These are phyloP conservation scores for Eptesicus fuscus DNA, from an alignment of 2,113 vertebrate species.

Conservation along the genomic window DNA sequence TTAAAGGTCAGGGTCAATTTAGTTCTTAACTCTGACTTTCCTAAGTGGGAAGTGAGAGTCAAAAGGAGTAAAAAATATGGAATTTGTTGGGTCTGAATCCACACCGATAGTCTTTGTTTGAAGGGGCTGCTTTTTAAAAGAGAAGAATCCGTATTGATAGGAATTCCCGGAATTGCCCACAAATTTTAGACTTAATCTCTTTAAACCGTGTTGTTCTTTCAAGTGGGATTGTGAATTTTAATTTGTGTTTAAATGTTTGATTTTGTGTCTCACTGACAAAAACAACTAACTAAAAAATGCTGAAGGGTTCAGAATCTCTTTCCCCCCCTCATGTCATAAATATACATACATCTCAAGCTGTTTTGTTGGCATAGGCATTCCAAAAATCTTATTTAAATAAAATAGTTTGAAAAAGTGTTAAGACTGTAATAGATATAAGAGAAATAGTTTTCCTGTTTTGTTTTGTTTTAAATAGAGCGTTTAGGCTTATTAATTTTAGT, in stretches of 20 bases:
- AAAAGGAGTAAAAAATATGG: conserved; percentile 34
- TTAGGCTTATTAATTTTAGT: conserved; percentile 22
- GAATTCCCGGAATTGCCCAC: conserved; percentile 25
- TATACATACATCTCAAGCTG: not conserved
- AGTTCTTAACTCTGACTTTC: conserved; percentile 67
- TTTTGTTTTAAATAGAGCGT: not conserved
- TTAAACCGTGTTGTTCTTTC: not conserved
- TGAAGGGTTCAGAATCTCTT: not conserved
- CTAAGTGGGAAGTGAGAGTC: conserved; percentile 49
- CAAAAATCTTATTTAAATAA: conserved; percentile 30
- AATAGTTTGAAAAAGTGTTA: conserved; percentile 8
- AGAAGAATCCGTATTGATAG: conserved; percentile 7
- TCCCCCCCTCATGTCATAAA: not conserved
- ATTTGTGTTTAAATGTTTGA: conserved; percentile 41
- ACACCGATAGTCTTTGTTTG: not conserved
- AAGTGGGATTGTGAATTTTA: conserved; percentile 27
- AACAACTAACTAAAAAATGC: not conserved
- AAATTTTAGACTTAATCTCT: not conserved
- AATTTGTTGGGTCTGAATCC: conserved; percentile 50
- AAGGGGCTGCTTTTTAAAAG: conserved; percentile 29
- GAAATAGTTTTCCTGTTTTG: not conserved
- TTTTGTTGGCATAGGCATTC: not conserved
- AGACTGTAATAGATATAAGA: not conserved
- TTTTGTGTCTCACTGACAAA: conserved; percentile 2
- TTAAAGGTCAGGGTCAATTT: conserved; percentile 69